Percentiles rank a stretch among this genome's conserved stretches.
Conservation (phyloP, 2,888 invertebrate species). For the Selenia dentaria region DNA sequence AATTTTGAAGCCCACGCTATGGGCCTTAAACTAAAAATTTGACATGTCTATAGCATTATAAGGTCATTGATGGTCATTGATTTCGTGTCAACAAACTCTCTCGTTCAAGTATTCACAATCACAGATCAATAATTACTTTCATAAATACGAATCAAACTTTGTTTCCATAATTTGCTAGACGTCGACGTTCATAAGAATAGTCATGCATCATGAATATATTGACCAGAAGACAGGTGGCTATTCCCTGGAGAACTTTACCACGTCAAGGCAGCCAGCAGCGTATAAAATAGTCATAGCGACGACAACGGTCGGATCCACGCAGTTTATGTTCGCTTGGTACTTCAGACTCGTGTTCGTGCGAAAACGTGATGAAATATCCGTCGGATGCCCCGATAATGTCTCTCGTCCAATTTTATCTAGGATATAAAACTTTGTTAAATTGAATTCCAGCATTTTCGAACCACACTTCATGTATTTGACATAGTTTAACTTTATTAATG, state of each 20-base stretch:
- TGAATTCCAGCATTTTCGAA: background rate
- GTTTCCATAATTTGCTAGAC: conserved; percentile 4
- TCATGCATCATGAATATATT: conserved; percentile 32
- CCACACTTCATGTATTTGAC: too few relatives aligned
- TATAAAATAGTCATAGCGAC: conserved; percentile 36
- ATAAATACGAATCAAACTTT: too few relatives aligned
- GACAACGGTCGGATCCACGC: conserved; percentile 16
- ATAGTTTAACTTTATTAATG: too few relatives aligned
- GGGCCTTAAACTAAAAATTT: too few relatives aligned
- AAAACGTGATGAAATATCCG: conserved; percentile 11
- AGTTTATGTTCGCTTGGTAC: conserved; percentile 38
- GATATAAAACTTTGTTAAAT: background rate
- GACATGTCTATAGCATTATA: too few relatives aligned
- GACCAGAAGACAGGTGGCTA: conserved; percentile 46
- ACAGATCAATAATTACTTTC: too few relatives aligned
- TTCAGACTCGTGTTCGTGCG: conserved; percentile 7
- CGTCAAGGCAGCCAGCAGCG: conserved; percentile 30
- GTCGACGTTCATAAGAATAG: conserved; percentile 8
- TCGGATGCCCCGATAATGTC: conserved; percentile 1
- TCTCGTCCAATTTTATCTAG: conserved; percentile 4
- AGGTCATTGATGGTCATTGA: too few relatives aligned
- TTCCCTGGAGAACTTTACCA: conserved; percentile 52
- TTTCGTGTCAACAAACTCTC: too few relatives aligned
- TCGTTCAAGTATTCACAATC: too few relatives aligned
- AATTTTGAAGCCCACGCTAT: too few relatives aligned